Evolutionary conservation across 2,888 invertebrate species (phyloP).

Genomic region (Oxycera nigricornis): DNA sequence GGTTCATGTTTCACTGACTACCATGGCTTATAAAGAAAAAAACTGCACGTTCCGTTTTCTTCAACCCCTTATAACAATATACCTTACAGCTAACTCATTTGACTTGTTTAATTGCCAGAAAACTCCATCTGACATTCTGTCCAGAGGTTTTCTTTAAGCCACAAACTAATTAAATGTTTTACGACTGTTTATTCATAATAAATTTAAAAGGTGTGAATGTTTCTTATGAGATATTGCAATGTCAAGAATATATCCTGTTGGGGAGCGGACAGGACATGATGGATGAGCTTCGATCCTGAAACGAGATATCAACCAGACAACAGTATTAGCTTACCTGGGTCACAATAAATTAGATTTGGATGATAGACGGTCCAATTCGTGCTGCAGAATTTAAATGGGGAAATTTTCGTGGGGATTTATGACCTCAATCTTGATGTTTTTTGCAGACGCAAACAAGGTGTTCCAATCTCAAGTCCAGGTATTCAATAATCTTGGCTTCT

Average conservation of each 20-base stretch:
- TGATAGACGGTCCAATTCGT: constrained; percentile 45
- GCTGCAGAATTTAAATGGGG: constrained; percentile 46
- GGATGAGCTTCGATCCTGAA: constrained; percentile 36
- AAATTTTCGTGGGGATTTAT: constrained; percentile 37
- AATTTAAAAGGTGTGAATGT: neutral
- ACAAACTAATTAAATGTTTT: constrained; percentile 4
- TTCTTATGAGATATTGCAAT: neutral
- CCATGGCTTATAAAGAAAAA: too few species aligned
- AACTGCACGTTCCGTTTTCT: too few species aligned
- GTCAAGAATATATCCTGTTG: neutral
- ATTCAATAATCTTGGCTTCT: too few species aligned
- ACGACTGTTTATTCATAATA: neutral
- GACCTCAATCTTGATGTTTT: too few species aligned
- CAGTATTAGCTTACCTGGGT: constrained; percentile 19
- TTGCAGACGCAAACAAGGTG: too few species aligned
- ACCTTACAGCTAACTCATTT: neutral
- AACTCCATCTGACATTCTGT: neutral
- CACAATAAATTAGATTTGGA: constrained; percentile 21
- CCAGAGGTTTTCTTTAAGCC: neutral
- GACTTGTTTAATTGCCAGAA: neutral
- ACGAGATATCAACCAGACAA: neutral
- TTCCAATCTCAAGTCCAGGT: too few species aligned
- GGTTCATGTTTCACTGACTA: too few species aligned
- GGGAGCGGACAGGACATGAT: constrained; percentile 18
- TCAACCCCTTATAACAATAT: neutral